Evolutionary conservation across 1,140 invertebrate genomes (phyloP).

Genomic region (Lasioglossum baleicum): DNA sequence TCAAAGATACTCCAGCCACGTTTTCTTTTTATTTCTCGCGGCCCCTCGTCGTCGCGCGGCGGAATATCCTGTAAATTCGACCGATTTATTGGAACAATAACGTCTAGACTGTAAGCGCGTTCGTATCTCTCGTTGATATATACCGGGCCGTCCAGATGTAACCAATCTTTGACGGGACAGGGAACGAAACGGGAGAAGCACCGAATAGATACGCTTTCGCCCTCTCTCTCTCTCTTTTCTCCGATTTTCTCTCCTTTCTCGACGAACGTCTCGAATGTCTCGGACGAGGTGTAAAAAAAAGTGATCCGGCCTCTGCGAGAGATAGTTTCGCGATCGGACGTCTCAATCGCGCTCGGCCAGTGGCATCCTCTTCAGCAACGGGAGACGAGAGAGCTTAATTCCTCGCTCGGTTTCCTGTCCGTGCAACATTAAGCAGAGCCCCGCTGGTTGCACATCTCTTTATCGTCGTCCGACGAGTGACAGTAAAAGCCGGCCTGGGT

Average conservation of each 20-base stretch:
- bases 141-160: conserved; percentile 13
- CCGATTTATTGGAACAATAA: conserved; percentile 60
- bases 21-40: conserved; percentile 7
- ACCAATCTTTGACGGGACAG: conserved; percentile 14
- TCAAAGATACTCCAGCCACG: background rate
- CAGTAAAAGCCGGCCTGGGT: conserved; percentile 58
- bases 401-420: conserved; percentile 43
- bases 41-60: background rate
- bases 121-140: conserved; percentile 15
- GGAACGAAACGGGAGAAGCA: background rate
- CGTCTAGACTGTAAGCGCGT: conserved; percentile 3
- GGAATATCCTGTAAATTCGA: conserved; percentile 36
- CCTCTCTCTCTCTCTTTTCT: background rate
- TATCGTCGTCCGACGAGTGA: conserved; percentile 56
- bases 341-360: conserved; percentile 25
- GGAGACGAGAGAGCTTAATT: conserved; percentile 43
- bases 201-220: background rate
- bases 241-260: no score
- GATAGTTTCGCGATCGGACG: background rate
- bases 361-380: conserved; percentile 9
- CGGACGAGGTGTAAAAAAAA: no score
- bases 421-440: conserved; percentile 59
- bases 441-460: conserved; percentile 55
- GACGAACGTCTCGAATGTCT: no score
- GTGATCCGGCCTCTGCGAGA: background rate